Evolutionary conservation across 2,113 vertebrate genomes (phyloP), one percentile per base, ranked within the genome.

Genomic region (Varanus komodoensis): DNA sequence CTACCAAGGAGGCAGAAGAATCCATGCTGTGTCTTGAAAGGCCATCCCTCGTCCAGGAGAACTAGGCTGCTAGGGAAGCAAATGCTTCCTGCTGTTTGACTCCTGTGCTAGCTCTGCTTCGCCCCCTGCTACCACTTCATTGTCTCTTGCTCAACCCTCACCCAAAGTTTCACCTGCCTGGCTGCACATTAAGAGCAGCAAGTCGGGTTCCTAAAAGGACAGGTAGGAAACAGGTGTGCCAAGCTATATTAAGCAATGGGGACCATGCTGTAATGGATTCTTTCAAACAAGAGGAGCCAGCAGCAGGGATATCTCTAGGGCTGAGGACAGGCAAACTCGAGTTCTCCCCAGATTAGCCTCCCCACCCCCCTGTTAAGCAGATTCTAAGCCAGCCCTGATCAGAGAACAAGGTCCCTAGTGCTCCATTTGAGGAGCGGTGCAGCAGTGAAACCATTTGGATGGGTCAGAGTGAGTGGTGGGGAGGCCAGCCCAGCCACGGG

Each of bases 11-110:
- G 25, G 48, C 75, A 79, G 32, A 69, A 79, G 74, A 27, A 54
- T 71, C 82, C 82, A 85, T 68, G 64, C 89, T 89, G 89, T 21
- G 29, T 57, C 44, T 85, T 89, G 73, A 89, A 89, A 89, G 74
- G 82, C 73, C 82, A 69, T 38, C 29, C 61, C 19, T 80, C 44
- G 17, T 78, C 89, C 82, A 57, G 57, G 25, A 85, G 74, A 78
- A 75, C 17, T 44, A 68, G 73, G 61, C 89, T 89, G 82, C 73
- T 78, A 82, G 82, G 73, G 88, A 84, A 82, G 78, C 69, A 17
- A 14, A 38, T 67, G 21, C 27, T 27, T 32, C 81, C 88, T 84
- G 88, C 71, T 34, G 71, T 38, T 84, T 77, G 27, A 21, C 21
- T 64, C 71, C 38, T 67, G 38, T 8, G 12, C 71, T 12, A 15